Percentiles rank a stretch among this genome's conserved stretches.
These are phyloP conservation scores for Syrmaticus mikado DNA, from an alignment of 2,113 vertebrate species.

Conservation along the genomic window DNA sequence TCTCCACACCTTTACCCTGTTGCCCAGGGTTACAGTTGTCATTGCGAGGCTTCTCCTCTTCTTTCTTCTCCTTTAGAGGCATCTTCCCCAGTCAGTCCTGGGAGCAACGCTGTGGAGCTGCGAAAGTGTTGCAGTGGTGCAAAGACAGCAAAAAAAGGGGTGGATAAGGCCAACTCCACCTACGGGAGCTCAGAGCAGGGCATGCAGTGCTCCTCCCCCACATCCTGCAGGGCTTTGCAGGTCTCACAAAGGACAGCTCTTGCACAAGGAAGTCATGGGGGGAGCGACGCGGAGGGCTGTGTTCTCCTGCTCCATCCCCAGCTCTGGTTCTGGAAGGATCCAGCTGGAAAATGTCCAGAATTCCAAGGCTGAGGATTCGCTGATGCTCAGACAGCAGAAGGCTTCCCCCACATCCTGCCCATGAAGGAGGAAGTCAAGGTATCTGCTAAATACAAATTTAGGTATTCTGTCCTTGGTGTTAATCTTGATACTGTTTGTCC, in stretches of 20 bases:
- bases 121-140: neutral
- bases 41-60: neutral
- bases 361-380: neutral
- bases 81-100: neutral
- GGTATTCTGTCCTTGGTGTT: no score
- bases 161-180: no score
- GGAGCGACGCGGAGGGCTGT: neutral
- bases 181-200: neutral
- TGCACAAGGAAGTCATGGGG: neutral
- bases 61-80: neutral
- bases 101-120: neutral
- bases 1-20: neutral
- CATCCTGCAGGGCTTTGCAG: neutral
- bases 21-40: no score
- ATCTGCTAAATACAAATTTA: no score
- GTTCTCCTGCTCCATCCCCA: neutral
- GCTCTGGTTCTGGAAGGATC: neutral
- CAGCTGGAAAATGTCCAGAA: neutral
- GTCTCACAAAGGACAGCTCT: neutral
- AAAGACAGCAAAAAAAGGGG: neutral
- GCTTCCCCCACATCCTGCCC: neutral
- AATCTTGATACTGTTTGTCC: no score
- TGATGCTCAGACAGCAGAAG: neutral
- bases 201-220: neutral
- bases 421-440: no score